phyloP scores from a whole-genome alignment of 2,113 vertebrate genomes.

The Datnioides undecimradiatus region DNA sequence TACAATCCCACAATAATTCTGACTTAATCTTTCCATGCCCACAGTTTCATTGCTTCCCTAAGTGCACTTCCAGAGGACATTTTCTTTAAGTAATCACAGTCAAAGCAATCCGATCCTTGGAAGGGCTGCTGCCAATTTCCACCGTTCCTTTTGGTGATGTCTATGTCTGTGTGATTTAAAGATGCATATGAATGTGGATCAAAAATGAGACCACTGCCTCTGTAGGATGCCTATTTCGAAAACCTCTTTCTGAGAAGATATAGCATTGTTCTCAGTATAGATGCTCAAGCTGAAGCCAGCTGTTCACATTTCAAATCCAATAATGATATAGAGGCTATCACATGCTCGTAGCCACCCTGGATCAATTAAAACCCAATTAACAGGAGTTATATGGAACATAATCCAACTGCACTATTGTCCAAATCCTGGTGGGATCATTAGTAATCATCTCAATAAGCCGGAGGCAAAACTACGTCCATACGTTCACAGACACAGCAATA shows the following conservation, averaged over 20 bases:
- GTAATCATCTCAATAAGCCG: conserved; percentile 70
- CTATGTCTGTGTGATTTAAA: background rate
- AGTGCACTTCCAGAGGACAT: conserved; percentile 62
- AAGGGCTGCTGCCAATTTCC: conserved; percentile 44
- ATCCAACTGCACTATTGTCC: conserved; percentile 66
- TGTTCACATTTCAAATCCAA: conserved; percentile 65
- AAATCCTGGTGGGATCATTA: conserved; percentile 76
- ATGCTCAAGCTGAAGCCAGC: conserved; percentile 32
- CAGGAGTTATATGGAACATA: conserved; percentile 61
- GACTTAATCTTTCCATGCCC: conserved; percentile 73
- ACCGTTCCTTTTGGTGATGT: conserved; percentile 11
- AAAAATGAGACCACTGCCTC: conserved; percentile 21
- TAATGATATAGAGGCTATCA: conserved; percentile 55
- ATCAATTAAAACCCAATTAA: conserved; percentile 79
- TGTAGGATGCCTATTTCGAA: background rate
- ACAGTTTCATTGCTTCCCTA: conserved; percentile 74
- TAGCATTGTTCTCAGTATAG: conserved; percentile 8
- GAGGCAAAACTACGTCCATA: conserved; percentile 54
- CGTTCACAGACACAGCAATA: conserved; percentile 58
- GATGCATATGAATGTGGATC: conserved; percentile 18
- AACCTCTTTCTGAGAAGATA: conserved; percentile 35
- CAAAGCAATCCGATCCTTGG: conserved; percentile 58
- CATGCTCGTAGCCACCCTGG: conserved; percentile 34
- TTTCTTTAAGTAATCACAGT: conserved; percentile 70
- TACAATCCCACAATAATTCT: conserved; percentile 78